Percentiles rank a stretch among this genome's conserved stretches.
These are phyloP conservation scores for Carduelis carduelis DNA, from an alignment of 2,797 vertebrate species.

Conservation along the genomic window DNA sequence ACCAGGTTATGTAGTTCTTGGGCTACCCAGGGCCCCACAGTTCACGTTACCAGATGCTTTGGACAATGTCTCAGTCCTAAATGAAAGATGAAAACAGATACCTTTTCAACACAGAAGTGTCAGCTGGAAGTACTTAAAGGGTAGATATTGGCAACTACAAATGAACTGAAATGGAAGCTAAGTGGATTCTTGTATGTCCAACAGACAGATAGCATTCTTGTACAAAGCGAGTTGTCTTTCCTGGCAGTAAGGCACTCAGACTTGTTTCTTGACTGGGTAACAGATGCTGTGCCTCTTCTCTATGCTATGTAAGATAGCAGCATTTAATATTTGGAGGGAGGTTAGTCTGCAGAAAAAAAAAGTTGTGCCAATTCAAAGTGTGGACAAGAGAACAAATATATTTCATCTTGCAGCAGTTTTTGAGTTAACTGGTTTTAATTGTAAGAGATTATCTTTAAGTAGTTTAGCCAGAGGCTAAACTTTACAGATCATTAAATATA, in stretches of 20 bases:
- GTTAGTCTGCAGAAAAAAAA: neutral
- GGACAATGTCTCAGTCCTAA: neutral
- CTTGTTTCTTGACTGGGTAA: neutral
- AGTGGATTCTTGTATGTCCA: slow-evolving; percentile 26
- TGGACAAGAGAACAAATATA: neutral
- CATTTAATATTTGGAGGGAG: neutral
- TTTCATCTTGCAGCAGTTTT: neutral
- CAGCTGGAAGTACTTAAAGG: slow-evolving; percentile 55
- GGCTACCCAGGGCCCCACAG: neutral
- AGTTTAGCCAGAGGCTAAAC: neutral
- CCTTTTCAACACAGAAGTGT: slow-evolving; percentile 19
- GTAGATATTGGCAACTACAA: slow-evolving; percentile 49
- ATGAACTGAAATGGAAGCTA: slow-evolving; percentile 32
- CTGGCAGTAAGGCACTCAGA: neutral
- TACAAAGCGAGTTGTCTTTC: slow-evolving; percentile 4
- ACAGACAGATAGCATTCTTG: slow-evolving; percentile 11
- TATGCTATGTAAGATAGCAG: neutral
- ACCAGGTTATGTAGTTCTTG: neutral
- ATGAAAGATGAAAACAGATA: slow-evolving; percentile 36
- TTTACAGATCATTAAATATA: slow-evolving; percentile 29
- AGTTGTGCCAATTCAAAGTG: neutral
- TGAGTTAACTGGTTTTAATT: slow-evolving; percentile 37
- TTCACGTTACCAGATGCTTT: slow-evolving; percentile 41
- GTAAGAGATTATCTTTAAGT: slow-evolving; percentile 17
- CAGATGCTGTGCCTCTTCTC: neutral